These are phyloP conservation scores for Drosophila cardini DNA, from an alignment of 1,140 invertebrate species.

Conservation along the genomic window DNA sequence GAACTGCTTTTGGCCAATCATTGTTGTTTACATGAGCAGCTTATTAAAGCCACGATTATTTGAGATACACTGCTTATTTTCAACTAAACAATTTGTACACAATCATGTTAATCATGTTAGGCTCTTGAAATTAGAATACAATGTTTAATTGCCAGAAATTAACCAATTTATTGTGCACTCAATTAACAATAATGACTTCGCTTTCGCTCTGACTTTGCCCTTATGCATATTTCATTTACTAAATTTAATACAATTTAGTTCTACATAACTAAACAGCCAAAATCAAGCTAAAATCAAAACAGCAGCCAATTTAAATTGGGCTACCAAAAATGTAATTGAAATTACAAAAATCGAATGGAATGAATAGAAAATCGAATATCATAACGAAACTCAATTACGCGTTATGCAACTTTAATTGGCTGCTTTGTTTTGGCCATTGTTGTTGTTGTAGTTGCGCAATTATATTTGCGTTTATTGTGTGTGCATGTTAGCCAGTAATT, in stretches of 20 bases:
- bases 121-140: slow-evolving; percentile 24
- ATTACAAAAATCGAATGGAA: slow-evolving; percentile 15
- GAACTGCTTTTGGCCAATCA: slow-evolving; percentile 3
- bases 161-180: slow-evolving; percentile 35
- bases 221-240: slow-evolving; percentile 20
- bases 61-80: not conserved
- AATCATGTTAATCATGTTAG: slow-evolving; percentile 28
- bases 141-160: slow-evolving; percentile 17
- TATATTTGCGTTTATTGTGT: slow-evolving; percentile 77
- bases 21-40: slow-evolving; percentile 11
- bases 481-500: slow-evolving; percentile 69
- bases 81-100: slow-evolving; percentile 7
- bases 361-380: slow-evolving; percentile 30
- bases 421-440: slow-evolving; percentile 25
- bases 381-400: slow-evolving; percentile 44
- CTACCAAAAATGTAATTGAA: slow-evolving; percentile 33
- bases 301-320: slow-evolving; percentile 23
- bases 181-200: slow-evolving; percentile 39
- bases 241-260: slow-evolving; percentile 39
- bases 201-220: slow-evolving; percentile 2
- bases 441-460: slow-evolving; percentile 52
- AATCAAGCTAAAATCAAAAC: slow-evolving; percentile 1
- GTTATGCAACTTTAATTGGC: slow-evolving; percentile 68
- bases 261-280: slow-evolving; percentile 27
- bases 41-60: not conserved